Evolutionary conservation across 2,797 vertebrate genomes (phyloP), one percentile per base, ranked within the genome.

Genomic region (Simalia tracyae): DNA sequence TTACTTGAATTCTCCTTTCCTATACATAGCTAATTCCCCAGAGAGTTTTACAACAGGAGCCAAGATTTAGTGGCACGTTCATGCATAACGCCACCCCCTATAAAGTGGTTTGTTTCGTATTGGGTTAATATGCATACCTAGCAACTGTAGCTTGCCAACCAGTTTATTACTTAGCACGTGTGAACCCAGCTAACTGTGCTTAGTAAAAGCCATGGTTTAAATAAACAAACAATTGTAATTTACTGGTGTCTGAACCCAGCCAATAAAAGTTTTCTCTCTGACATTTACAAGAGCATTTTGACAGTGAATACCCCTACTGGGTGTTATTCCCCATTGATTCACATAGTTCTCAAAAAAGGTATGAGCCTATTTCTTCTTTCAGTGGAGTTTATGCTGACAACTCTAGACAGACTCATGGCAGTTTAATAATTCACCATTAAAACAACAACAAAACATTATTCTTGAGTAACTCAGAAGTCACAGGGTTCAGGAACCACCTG

Each of bases 271-370:
- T 26, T 86, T 28, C 14, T 28, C 54, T 63, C 57, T 56, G 66
- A 64, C 42, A 28, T 63, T 50, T 90, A 46, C 57, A 46, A 59
- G 42, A 31, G 14, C n/a, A 36, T 42, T 93, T 93, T 36, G n/a
- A 46, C 63, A 66, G 64, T 56, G 31, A 85, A 28, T 14, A 63
- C 4, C 57, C 24, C 36, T 6, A 84, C 84, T 72, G 36, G 31
- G 42, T 15, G 9, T 28, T 63, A 54, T 50, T 50, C 63, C 31
- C 84, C 26, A 59, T 89, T 87, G 86, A 81, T 63, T 12, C 46
- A 91, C 88, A 56, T 81, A 87, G 84, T 91, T 93, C 59, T 64
- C 87, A 59, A 50, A 22, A 81, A 11, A n/a, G 14, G 31, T 84
- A 60, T 24, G 8, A 24, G 15, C 19, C 36, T n/a, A 46, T 72